Evolutionary conservation across 2,888 invertebrate species (phyloP).

Genomic region (Hydriomena furcata): DNA sequence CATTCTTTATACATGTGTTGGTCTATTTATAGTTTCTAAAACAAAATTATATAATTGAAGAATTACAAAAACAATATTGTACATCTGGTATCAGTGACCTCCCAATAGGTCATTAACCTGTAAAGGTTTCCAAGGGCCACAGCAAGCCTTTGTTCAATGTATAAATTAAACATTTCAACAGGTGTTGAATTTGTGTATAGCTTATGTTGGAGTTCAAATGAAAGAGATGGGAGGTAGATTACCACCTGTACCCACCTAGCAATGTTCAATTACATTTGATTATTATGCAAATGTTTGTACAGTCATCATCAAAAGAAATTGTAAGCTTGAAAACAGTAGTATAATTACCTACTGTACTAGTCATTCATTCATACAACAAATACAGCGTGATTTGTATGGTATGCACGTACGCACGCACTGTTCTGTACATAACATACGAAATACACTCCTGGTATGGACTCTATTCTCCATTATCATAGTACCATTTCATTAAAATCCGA

Average conservation of each 20-base stretch:
- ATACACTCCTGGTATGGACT: no score
- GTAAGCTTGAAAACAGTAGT: no score
- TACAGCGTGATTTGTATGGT: no score
- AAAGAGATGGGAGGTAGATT: conserved; percentile 29
- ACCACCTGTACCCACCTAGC: conserved; percentile 16
- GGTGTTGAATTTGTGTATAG: conserved; percentile 37
- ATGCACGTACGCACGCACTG: no score
- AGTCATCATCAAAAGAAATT: conserved; percentile 3
- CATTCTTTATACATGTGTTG: no score
- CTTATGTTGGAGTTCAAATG: conserved; percentile 28
- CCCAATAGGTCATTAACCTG: conserved; percentile 41
- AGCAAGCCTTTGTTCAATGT: conserved; percentile 21
- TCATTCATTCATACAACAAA: no score
- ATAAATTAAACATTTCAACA: conserved; percentile 46
- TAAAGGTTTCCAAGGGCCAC: conserved; percentile 39
- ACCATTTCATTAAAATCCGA: no score
- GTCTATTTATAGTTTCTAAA: no score
- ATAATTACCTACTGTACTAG: no score
- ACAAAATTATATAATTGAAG: background rate
- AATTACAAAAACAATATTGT: conserved; percentile 2
- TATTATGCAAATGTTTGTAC: conserved; percentile 24
- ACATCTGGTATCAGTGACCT: conserved; percentile 32
- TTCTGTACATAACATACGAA: no score
- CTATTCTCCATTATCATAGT: no score
- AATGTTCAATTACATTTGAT: conserved; percentile 30